Conservation (phyloP, 2,797 vertebrate genomes). For the Mergus octosetaceus region DNA sequence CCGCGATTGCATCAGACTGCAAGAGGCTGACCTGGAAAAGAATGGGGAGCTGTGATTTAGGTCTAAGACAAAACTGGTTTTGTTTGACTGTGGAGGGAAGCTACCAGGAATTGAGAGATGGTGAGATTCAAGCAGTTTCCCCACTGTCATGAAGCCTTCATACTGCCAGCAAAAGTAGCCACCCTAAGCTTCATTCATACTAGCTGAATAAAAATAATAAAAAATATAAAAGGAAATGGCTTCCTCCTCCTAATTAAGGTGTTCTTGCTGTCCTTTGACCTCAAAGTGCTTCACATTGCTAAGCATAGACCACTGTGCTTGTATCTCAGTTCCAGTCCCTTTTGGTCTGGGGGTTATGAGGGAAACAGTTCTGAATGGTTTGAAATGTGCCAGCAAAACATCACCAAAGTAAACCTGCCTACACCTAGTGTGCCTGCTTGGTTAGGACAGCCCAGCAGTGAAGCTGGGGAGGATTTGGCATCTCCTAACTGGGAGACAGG, state of each 20-base stretch:
- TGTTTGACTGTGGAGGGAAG: neutral
- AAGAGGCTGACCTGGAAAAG: neutral
- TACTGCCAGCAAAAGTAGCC: neutral
- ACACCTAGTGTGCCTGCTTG: neutral
- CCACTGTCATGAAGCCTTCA: neutral
- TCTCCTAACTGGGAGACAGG: neutral
- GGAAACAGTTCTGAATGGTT: neutral
- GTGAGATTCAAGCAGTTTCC: neutral
- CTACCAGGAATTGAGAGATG: neutral
- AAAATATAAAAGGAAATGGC: neutral
- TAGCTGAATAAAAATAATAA: neutral
- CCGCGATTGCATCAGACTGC: slow-evolving; percentile 24
- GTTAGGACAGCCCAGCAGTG: neutral
- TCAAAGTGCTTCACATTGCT: neutral
- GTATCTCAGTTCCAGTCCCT: neutral
- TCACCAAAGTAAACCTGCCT: neutral
- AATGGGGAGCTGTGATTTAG: neutral
- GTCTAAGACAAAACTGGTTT: neutral
- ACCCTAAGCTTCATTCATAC: neutral
- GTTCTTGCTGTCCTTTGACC: neutral
- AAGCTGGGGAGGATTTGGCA: neutral
- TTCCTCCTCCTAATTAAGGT: neutral
- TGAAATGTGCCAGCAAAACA: neutral
- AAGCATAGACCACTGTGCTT: neutral
- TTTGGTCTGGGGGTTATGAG: neutral